These are phyloP conservation scores for Cebidichthys violaceus DNA, from an alignment of 2,113 vertebrate genomes.

Conservation along the genomic window DNA sequence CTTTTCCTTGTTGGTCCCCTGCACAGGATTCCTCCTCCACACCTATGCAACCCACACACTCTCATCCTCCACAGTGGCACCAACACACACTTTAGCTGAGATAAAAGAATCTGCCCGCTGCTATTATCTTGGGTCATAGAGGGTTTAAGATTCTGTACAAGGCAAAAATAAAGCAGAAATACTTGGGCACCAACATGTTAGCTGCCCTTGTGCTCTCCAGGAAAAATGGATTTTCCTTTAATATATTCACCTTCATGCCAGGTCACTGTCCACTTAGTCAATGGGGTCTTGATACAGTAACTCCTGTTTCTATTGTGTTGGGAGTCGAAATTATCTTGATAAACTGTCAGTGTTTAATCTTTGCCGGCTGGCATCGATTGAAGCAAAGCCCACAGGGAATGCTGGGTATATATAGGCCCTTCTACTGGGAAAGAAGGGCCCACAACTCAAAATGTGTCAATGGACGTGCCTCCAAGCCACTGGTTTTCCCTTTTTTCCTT, in stretches of 20 bases:
- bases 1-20: constrained; percentile 38
- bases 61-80: constrained; percentile 23
- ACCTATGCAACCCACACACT: constrained; percentile 34
- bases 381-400: constrained; percentile 48
- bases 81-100: constrained; percentile 31
- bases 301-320: constrained; percentile 1
- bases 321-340: constrained; percentile 49
- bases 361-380: constrained; percentile 54
- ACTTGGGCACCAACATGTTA: background rate
- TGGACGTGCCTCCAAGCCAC: constrained; percentile 60
- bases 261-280: constrained; percentile 30
- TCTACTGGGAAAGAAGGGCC: constrained; percentile 47
- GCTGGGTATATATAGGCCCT: constrained; percentile 46
- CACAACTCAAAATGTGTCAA: constrained; percentile 66
- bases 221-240: constrained; percentile 21
- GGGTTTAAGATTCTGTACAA: constrained; percentile 14
- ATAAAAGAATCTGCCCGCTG: constrained; percentile 40
- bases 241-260: constrained; percentile 13
- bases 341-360: constrained; percentile 53
- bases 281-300: constrained; percentile 23
- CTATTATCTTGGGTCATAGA: constrained; percentile 55
- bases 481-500: constrained; percentile 29
- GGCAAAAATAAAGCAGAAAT: constrained; percentile 3
- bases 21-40: constrained; percentile 35
- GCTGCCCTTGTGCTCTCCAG: background rate